phyloP scores from a whole-genome alignment of 37 sponge, comb jelly and placozoan genomes.

The Mnemiopsis leidyi region DNA sequence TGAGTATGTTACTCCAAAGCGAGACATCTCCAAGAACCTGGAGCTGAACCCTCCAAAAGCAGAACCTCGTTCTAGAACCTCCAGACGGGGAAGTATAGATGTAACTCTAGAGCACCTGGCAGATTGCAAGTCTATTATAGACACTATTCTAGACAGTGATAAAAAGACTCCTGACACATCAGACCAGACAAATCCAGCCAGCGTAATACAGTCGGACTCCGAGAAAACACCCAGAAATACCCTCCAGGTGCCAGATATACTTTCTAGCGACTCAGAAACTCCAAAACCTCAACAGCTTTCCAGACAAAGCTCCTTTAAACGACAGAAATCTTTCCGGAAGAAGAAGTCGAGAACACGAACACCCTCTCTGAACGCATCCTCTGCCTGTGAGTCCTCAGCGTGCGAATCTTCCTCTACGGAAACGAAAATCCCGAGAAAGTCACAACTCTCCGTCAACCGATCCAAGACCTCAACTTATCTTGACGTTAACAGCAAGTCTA shows the following conservation, averaged over 20 bases:
- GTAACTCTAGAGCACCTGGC: not conserved
- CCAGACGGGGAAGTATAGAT: not conserved
- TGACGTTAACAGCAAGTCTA: not conserved
- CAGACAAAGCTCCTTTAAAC: conserved; percentile 16
- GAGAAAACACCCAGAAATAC: not conserved
- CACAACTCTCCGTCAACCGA: not conserved
- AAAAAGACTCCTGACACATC: not conserved
- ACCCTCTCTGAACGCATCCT: not conserved
- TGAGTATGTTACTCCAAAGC: not conserved
- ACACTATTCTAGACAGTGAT: not conserved
- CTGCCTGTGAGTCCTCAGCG: not conserved
- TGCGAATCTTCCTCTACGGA: not conserved
- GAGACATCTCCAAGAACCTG: not conserved
- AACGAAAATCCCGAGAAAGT: not conserved
- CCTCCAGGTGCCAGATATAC: not conserved
- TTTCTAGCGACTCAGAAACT: conserved; percentile 60
- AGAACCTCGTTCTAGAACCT: not conserved
- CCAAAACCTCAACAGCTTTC: not conserved
- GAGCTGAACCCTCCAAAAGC: not conserved
- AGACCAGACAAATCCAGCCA: not conserved
- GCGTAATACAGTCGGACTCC: not conserved
- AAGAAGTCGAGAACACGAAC: conserved; percentile 1
- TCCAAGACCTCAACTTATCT: not conserved
- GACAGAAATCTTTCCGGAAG: conserved; percentile 64
- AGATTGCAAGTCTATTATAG: conserved; percentile 56